A percentile compares a stretch with the other conserved stretches of the same genome.
Evolutionary conservation across 2,113 vertebrate species (phyloP).

Genomic region (Carollia perspicillata): DNA sequence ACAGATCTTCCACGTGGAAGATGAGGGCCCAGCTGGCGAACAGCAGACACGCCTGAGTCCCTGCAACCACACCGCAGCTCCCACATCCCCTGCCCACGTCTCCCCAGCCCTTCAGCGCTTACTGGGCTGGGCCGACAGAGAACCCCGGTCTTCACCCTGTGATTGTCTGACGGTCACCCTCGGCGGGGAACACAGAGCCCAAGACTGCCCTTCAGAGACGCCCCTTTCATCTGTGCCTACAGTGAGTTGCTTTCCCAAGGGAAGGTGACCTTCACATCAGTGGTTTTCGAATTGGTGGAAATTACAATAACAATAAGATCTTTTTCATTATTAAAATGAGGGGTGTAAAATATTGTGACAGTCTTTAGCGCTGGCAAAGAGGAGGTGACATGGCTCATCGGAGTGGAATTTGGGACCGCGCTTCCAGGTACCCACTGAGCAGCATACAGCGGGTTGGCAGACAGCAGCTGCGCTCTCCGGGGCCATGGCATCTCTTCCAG

Average conservation of each 20-base stretch:
- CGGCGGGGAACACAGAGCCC: background rate
- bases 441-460: background rate
- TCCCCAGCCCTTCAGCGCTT: background rate
- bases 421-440: background rate
- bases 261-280: background rate
- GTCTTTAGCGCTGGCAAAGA: background rate
- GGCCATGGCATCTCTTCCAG: background rate
- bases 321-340: background rate
- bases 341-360: background rate
- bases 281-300: conserved; percentile 6
- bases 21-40: background rate
- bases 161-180: background rate
- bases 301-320: background rate
- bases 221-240: background rate
- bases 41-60: background rate
- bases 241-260: background rate
- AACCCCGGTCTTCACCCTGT: background rate
- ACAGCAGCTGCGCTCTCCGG: background rate
- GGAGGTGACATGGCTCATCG: background rate
- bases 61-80: fast-evolving
- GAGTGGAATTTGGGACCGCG: background rate
- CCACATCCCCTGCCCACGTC: background rate
- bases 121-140: fast-evolving
- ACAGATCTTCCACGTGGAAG: background rate
- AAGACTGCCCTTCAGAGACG: background rate